phyloP scores from a whole-genome alignment of 2,888 invertebrate genomes.

The Drosophila sordidula region DNA sequence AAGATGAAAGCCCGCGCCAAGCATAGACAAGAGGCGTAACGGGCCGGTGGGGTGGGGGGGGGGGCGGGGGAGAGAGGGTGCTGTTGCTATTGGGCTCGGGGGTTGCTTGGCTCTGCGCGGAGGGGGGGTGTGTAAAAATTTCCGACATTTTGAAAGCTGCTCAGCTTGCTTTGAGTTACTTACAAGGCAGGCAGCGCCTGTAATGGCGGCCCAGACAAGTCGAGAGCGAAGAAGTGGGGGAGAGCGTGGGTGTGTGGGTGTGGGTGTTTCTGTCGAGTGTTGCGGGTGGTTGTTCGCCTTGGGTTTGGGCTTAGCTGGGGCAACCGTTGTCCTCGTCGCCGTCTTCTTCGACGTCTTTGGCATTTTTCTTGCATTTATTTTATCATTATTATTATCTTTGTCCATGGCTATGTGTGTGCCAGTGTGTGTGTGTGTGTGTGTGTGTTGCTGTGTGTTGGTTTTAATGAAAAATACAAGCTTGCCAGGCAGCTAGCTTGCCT shows the following conservation, averaged over 20 bases:
- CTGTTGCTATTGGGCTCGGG: constrained; percentile 3
- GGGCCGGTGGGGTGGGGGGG: background rate
- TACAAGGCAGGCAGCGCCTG: constrained; percentile 38
- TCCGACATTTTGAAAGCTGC: constrained; percentile 78
- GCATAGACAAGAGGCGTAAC: constrained; percentile 54
- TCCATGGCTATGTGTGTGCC: constrained; percentile 73
- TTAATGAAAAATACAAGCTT: constrained; percentile 68
- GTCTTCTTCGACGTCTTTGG: constrained; percentile 50
- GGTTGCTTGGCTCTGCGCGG: background rate
- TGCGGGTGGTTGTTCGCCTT: background rate
- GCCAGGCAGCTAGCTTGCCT: constrained; percentile 8
- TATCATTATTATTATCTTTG: constrained; percentile 84
- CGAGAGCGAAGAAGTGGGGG: constrained; percentile 5
- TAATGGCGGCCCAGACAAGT: constrained; percentile 58
- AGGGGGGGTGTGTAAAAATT: constrained; percentile 65
- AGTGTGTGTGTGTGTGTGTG: constrained; percentile 24
- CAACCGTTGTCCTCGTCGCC: constrained; percentile 12
- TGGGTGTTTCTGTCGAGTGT: background rate
- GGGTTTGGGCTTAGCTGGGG: background rate
- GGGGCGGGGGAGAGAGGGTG: constrained; percentile 9
- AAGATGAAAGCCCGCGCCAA: constrained; percentile 68
- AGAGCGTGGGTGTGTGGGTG: constrained; percentile 2
- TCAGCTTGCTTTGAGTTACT: constrained; percentile 75
- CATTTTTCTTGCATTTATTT: constrained; percentile 82
- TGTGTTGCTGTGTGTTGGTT: constrained; percentile 43